A percentile compares a stretch with the other conserved stretches of the same genome.
Conservation (phyloP, 2,113 vertebrate genomes). For the Murina feae region DNA sequence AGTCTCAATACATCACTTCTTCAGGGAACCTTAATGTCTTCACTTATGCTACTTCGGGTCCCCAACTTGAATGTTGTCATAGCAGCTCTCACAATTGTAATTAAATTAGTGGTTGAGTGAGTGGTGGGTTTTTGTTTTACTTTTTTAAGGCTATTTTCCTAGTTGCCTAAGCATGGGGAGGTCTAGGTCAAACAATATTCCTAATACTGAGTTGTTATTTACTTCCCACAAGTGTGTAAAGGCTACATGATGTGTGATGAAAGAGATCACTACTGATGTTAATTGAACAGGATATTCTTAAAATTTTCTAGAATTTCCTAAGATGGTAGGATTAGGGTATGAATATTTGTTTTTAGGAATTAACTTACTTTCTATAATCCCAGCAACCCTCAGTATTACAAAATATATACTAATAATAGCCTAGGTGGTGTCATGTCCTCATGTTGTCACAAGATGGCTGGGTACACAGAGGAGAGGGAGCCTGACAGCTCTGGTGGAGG, state of each 20-base stretch:
- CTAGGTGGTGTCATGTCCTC: too few relatives aligned
- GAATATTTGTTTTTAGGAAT: not conserved
- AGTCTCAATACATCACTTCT: not conserved
- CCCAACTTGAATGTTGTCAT: not conserved
- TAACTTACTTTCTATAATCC: slow-evolving; percentile 2
- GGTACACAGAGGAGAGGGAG: too few relatives aligned
- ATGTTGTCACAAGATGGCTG: too few relatives aligned
- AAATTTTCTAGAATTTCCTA: not conserved
- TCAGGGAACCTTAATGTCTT: not conserved
- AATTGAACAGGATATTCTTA: not conserved
- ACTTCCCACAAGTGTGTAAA: not conserved
- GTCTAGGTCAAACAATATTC: not conserved
- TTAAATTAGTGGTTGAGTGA: not conserved
- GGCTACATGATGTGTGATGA: not conserved
- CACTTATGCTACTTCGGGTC: not conserved
- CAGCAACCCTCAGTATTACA: not conserved
- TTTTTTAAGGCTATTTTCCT: not conserved
- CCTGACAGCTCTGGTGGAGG: too few relatives aligned
- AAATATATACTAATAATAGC: too few relatives aligned
- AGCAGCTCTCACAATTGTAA: not conserved
- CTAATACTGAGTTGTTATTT: not conserved
- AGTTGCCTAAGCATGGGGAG: not conserved
- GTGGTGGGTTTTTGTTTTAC: not conserved
- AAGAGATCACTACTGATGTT: not conserved
- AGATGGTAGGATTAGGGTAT: not conserved